Base-by-base conservation (phyloP, 1,140 invertebrate species). In the Drosophila subpulchrella region DNA sequence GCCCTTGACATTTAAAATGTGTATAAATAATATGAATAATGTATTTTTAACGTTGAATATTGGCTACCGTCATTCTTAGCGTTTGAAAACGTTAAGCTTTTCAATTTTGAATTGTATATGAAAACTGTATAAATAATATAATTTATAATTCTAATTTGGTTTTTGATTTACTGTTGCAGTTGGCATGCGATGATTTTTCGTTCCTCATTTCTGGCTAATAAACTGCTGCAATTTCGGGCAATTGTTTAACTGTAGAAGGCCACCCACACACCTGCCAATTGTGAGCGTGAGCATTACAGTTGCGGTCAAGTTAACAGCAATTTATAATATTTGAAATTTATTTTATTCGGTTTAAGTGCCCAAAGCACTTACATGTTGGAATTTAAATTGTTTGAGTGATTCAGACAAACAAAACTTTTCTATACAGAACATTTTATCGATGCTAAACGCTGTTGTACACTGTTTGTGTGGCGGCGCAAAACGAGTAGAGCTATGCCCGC, bases 101-200 rank as follows among this genome's bases (percentile, higher is more conserved):
- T 32, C 27, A 20, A 36, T 12, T 36, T 11, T 34, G 8, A 13
- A 20, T 53, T 20, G 27, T 30, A 17, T 20, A 0, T 4, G 15
- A 60, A 32, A 60, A 41, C 34, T 63, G n/a, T 44, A 27, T 34
- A 53, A 68, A 68, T 68, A 66, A 44, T 53, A 66, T 44, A 50
- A 36, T n/a, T 36, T 54, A 20, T 34, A 10, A 15, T 36, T 48
- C 61, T 34, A 44, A 66, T 68, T 68, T 20, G 60, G 47, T 38
- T 65, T 11, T 44, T 53, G 59, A 53, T 68, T 66, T 63, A 66
- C 65, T 66, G 15, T 41, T 66, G 62, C 60, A 44, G 65, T 68
- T 53, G 65, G 36, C 59, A 51, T 34, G 32, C 36, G 36, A 51
- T 51, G 50, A 51, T 34, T 63, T 51, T 17, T 50, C 38, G 20